Percentiles rank a stretch among this genome's conserved stretches.
phyloP scores from a whole-genome alignment of 2,888 invertebrate genomes.

The Nymphalis c-album region DNA sequence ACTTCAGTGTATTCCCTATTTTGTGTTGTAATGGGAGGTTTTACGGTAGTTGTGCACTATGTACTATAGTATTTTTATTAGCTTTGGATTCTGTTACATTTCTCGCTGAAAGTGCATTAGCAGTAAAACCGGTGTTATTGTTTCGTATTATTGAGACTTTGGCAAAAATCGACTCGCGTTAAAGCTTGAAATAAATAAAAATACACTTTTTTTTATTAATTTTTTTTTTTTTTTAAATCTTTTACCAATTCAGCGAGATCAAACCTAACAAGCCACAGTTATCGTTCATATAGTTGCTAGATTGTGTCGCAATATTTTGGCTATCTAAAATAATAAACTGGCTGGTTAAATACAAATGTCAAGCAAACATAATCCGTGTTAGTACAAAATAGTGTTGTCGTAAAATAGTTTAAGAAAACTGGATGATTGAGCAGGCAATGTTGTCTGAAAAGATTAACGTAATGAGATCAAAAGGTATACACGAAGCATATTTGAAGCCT shows the following conservation, averaged over 20 bases:
- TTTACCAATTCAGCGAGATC: no score
- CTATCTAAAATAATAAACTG: no score
- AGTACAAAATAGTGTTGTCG: not conserved
- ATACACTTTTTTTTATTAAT: no score
- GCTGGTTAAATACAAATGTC: no score
- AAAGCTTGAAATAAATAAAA: constrained; percentile 14
- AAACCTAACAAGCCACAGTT: no score
- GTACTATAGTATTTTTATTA: constrained; percentile 21
- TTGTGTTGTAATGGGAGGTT: constrained; percentile 34
- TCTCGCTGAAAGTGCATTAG: constrained; percentile 16
- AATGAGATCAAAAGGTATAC: constrained; percentile 36
- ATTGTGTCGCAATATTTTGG: no score
- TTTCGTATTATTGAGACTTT: constrained; percentile 8
- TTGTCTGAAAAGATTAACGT: constrained; percentile 30
- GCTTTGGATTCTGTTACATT: constrained; percentile 16
- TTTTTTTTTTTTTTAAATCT: no score
- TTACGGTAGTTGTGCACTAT: constrained; percentile 22
- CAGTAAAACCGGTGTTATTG: constrained; percentile 16
- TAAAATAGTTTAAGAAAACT: not conserved
- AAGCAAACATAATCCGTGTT: no score
- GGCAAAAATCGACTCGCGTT: constrained; percentile 2
- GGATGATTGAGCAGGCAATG: constrained; percentile 13
- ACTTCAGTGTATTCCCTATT: constrained; percentile 42
- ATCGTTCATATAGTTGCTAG: no score
- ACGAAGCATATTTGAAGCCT: constrained; percentile 34